phyloP scores from a whole-genome alignment of 2,888 invertebrate species.

The Aromia moschata region DNA sequence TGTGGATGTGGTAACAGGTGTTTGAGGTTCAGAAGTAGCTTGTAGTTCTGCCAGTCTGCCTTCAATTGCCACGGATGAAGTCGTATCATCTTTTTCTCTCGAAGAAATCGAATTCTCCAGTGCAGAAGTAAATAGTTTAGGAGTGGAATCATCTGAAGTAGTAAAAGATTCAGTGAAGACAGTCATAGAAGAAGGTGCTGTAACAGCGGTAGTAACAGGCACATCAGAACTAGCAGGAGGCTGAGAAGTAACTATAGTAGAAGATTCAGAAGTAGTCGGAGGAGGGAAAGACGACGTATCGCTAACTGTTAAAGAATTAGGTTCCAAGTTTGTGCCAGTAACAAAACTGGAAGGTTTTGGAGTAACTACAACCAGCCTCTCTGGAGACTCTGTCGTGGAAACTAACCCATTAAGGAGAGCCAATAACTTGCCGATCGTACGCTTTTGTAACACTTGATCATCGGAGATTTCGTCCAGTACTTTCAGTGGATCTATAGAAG shows the following conservation, averaged over 20 bases:
- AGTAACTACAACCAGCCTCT: constrained; percentile 54
- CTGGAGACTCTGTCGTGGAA: constrained; percentile 41
- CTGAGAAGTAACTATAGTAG: constrained; percentile 5
- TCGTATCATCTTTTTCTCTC: background rate
- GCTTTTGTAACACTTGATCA: constrained; percentile 56
- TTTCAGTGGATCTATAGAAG: constrained; percentile 53
- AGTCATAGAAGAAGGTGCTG: background rate
- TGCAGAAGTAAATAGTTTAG: constrained; percentile 43
- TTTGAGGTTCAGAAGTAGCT: constrained; percentile 6
- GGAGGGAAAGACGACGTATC: constrained; percentile 11
- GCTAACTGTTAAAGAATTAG: background rate
- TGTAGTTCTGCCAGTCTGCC: constrained; percentile 19
- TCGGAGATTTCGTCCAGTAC: constrained; percentile 56
- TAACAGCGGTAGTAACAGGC: constrained; percentile 17
- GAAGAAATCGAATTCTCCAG: background rate
- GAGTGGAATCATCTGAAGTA: background rate
- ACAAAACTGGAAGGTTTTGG: constrained; percentile 49
- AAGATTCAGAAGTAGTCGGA: constrained; percentile 5
- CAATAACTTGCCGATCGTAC: constrained; percentile 57
- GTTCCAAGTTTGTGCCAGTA: constrained; percentile 13
- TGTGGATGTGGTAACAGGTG: constrained; percentile 20
- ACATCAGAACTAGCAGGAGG: constrained; percentile 1
- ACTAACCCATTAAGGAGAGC: constrained; percentile 61
- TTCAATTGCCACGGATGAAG: background rate
- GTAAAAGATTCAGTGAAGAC: background rate